A percentile compares a stretch with the other conserved stretches of the same genome.
phyloP scores from a whole-genome alignment of 53 echinoderm and acorn worm species.

The Temnopleurus reevesii region DNA sequence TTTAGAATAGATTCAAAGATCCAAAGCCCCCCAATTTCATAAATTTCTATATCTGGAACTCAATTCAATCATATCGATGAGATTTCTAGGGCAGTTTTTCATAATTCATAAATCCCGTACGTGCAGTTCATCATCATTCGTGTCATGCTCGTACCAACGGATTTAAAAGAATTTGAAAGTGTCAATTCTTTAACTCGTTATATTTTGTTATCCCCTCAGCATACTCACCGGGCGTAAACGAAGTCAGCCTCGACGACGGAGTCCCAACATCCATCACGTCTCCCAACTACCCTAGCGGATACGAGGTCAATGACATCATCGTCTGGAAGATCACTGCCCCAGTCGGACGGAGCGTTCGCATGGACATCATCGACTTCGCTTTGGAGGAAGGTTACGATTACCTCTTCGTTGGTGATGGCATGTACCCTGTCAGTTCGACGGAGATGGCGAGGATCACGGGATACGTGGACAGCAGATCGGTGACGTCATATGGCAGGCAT shows the following conservation, averaged over 20 bases:
- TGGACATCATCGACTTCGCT: slow-evolving; percentile 10
- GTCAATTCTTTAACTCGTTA: too few species aligned
- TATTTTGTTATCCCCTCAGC: not conserved
- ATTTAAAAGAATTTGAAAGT: too few species aligned
- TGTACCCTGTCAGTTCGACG: not conserved
- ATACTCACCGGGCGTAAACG: not conserved
- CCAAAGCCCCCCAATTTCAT: too few species aligned
- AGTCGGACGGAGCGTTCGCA: not conserved
- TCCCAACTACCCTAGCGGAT: not conserved
- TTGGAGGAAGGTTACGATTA: not conserved
- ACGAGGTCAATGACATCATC: not conserved
- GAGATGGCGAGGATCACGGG: not conserved
- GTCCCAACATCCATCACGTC: not conserved
- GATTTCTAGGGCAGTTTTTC: too few species aligned
- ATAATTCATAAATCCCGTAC: too few species aligned
- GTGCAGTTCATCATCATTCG: too few species aligned
- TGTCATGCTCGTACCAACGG: too few species aligned
- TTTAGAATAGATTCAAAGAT: too few species aligned
- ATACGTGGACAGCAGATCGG: not conserved
- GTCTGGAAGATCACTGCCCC: slow-evolving; percentile 24
- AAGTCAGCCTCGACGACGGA: not conserved
- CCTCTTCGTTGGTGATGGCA: slow-evolving; percentile 4
- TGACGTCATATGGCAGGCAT: not conserved
- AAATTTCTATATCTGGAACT: too few species aligned
- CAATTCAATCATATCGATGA: too few species aligned